Evolutionary conservation across 2,888 invertebrate genomes (phyloP), one percentile per base, ranked within the genome.

Genomic region (Hydrotaea diabolus): DNA sequence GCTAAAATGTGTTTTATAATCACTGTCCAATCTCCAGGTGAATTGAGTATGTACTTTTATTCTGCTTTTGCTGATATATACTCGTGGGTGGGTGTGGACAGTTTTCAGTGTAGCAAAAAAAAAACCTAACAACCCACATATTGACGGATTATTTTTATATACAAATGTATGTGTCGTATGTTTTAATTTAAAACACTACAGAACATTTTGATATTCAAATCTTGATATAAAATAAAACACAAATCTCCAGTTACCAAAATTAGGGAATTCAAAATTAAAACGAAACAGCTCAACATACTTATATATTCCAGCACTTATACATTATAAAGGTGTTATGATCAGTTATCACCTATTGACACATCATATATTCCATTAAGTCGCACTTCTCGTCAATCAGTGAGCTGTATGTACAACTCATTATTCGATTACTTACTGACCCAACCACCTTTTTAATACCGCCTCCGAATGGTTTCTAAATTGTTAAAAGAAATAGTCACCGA

Each of bases 1-100:
- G 72, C 69, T 69, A 69, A 69, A 66, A 66, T 39, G 36, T 64
- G 21, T 43, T 66, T 66, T 66, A 66, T 36, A 66, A 66, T 66
- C 66, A 43, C 15, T 36, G 9, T 5, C 15, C 49, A 49, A 59
- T 59, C 59, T 59, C 59, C 59, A 11, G 59, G 26, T 59, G 59
- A 59, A 23, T 59, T 59, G 59, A n/a, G n/a, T n/a, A n/a, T 11
- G n/a, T n/a, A 49, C 49, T 21, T 31, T 49, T 19, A 62, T n/a
- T 21, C 36, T 39, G 4, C 39, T 39, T 8, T 9, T 26, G n/a
- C 21, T 31, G 23, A 11, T n/a, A 53, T 21, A 5, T 39, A 11
- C 1, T 55, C 39, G 69, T 46, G 23, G 55, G 82, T 69, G 72
- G 66, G 39, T 75, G 69, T 74, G 43, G 15, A 69, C 46, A 69